Evolutionary conservation across 1,140 invertebrate species (phyloP).

Genomic region (Drosophila erecta): DNA sequence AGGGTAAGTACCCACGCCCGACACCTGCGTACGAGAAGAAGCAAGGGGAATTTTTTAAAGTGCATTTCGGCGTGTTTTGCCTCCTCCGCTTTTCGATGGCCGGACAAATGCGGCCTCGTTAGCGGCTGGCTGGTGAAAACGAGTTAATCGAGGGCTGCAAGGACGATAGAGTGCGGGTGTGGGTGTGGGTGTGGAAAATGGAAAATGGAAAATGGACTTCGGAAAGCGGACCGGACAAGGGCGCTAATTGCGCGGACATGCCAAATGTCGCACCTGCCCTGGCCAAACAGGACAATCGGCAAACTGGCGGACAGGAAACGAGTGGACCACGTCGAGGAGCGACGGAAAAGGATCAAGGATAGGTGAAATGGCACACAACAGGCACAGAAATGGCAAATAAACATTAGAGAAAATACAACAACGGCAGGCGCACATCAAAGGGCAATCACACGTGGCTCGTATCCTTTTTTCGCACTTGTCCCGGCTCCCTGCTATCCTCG

Average conservation of each 20-base stretch:
- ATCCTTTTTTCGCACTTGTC: conserved; percentile 44
- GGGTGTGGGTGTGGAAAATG: background rate
- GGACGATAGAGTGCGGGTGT: background rate
- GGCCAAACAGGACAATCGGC: conserved; percentile 33
- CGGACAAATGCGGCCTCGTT: conserved; percentile 50
- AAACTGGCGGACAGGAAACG: background rate
- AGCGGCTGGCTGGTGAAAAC: conserved; percentile 43
- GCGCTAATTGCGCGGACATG: conserved; percentile 76
- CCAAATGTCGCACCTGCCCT: conserved; percentile 74
- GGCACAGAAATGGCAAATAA: conserved; percentile 67
- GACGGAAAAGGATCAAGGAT: conserved; percentile 28
- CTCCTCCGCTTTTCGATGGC: conserved; percentile 14
- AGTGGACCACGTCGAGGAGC: background rate
- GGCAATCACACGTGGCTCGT: conserved; percentile 48
- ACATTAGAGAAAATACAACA: conserved; percentile 66
- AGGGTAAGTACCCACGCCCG: too few species aligned
- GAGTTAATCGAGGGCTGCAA: conserved; percentile 61
- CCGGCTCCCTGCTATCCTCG: conserved; percentile 3
- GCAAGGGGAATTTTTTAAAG: background rate
- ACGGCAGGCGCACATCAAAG: conserved; percentile 54
- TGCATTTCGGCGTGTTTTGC: conserved; percentile 1
- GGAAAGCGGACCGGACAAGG: conserved; percentile 25
- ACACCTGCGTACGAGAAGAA: too few species aligned
- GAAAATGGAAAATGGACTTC: background rate
- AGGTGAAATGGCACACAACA: background rate